Conservation (phyloP, 2,888 invertebrate species). For the Thymelicus lineola region DNA sequence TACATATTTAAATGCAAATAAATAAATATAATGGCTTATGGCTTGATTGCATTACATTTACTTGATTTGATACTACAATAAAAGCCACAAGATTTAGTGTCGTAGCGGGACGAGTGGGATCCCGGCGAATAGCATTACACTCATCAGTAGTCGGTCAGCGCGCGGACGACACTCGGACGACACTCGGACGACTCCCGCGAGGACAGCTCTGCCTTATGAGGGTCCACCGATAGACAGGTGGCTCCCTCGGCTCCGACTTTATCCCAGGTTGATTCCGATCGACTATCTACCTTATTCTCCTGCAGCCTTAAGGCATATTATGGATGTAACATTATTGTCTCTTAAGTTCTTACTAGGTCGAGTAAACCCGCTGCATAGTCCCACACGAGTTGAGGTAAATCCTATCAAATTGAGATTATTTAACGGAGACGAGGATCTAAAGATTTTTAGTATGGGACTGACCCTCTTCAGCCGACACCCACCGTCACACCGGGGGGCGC, state of each 20-base stretch:
- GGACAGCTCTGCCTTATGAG: constrained; percentile 18
- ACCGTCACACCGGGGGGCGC: background rate
- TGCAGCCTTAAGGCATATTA: background rate
- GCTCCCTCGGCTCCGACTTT: constrained; percentile 8
- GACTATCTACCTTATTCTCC: background rate
- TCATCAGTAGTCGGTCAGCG: constrained; percentile 19
- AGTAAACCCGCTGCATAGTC: background rate
- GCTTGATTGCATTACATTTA: too few relatives aligned
- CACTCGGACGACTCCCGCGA: constrained; percentile 11
- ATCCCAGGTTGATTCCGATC: background rate
- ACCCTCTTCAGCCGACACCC: constrained; percentile 29
- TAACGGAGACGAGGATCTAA: constrained; percentile 31
- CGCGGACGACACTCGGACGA: constrained; percentile 6
- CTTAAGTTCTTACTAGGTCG: background rate
- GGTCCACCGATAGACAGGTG: constrained; percentile 28
- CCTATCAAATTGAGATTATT: constrained; percentile 36
- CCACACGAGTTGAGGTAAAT: constrained; percentile 17
- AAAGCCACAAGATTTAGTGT: background rate
- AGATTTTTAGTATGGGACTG: constrained; percentile 21
- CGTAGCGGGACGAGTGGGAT: background rate
- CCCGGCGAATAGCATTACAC: background rate
- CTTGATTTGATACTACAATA: too few relatives aligned
- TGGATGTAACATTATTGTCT: background rate
- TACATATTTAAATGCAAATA: too few relatives aligned
- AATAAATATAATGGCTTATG: too few relatives aligned